A percentile compares a stretch with the other conserved stretches of the same genome.
phyloP scores from a whole-genome alignment of 1,140 invertebrate species.

The Drosophila prosaltans region DNA sequence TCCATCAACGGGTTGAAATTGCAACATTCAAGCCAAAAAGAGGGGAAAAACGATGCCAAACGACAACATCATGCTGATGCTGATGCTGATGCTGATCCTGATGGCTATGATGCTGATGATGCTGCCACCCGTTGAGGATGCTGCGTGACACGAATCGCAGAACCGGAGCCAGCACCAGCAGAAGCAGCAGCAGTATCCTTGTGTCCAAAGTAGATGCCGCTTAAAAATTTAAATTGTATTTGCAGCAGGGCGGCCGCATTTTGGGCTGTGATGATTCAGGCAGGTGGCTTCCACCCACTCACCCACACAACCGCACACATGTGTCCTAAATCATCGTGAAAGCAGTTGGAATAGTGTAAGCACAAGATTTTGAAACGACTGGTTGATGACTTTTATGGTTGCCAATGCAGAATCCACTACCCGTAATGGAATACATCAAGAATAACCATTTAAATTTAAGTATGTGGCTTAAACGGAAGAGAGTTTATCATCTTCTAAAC shows the following conservation, averaged over 20 bases:
- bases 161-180: background rate
- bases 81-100: conserved; percentile 55
- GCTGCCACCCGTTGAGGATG: conserved; percentile 62
- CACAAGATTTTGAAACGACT: conserved; percentile 4
- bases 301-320: background rate
- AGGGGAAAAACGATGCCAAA: conserved; percentile 37
- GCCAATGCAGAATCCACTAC: background rate
- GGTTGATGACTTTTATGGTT: conserved; percentile 6
- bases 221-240: conserved; percentile 82
- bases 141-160: conserved; percentile 74
- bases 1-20: conserved; percentile 80
- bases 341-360: conserved; percentile 6
- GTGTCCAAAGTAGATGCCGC: conserved; percentile 71
- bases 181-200: conserved; percentile 7
- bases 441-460: background rate
- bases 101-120: conserved; percentile 64
- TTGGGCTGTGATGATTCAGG: conserved; percentile 22
- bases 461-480: background rate
- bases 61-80: conserved; percentile 55
- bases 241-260: conserved; percentile 49
- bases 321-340: conserved; percentile 1
- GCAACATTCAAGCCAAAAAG: conserved; percentile 67
- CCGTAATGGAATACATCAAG: conserved; percentile 3
- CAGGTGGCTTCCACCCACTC: conserved; percentile 59
- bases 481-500: too few relatives aligned